Conservation (phyloP, 23 tunicate species). For the Oikopleura dioica region DNA sequence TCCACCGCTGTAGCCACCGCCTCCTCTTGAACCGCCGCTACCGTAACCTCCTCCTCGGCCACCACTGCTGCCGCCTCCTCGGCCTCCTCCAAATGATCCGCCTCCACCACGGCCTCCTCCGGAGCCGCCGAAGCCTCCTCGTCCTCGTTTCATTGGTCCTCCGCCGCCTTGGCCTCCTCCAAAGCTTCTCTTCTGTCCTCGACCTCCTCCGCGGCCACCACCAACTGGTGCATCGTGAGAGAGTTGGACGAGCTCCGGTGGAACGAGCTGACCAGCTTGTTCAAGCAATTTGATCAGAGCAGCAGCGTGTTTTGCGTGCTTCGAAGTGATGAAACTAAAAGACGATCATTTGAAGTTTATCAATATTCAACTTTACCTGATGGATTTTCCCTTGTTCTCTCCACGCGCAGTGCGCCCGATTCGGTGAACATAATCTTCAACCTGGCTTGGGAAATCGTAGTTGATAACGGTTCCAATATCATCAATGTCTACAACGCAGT, state of each 20-base stretch:
- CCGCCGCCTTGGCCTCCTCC: neutral
- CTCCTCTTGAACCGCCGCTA: too few relatives aligned
- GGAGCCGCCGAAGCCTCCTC: conserved; percentile 14
- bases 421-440: conserved; percentile 52
- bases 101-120: too few relatives aligned
- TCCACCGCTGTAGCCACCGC: too few relatives aligned
- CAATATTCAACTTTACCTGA: too few relatives aligned
- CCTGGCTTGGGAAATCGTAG: conserved; percentile 34
- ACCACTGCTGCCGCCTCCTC: too few relatives aligned
- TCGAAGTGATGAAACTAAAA: neutral
- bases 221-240: neutral
- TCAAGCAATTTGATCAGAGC: neutral
- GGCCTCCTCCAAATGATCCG: too few relatives aligned
- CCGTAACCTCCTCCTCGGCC: too few relatives aligned
- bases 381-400: conserved; percentile 41
- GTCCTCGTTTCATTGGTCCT: conserved; percentile 19
- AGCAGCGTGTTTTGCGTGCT: neutral
- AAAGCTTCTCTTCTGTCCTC: too few relatives aligned
- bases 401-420: conserved; percentile 88
- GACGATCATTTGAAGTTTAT: too few relatives aligned
- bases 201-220: conserved; percentile 1
- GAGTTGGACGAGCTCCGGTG: neutral
- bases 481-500: neutral
- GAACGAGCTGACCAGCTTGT: neutral
- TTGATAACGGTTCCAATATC: conserved; percentile 60